Percentiles rank a stretch among this genome's conserved stretches.
phyloP scores from a whole-genome alignment of 1,140 invertebrate species.

The Drosophila sproati region DNA sequence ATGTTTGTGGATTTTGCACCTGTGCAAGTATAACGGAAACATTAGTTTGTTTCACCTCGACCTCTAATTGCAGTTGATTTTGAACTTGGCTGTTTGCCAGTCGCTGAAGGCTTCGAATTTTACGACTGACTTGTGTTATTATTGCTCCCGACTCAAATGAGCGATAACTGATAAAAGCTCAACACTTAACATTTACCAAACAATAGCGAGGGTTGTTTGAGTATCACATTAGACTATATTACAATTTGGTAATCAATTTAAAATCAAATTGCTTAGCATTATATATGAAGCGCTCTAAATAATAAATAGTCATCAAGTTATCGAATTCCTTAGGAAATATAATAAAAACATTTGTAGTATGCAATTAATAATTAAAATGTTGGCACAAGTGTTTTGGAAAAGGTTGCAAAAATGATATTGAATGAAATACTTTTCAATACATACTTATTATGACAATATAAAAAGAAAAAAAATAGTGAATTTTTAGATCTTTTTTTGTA shows the following conservation, averaged over 20 bases:
- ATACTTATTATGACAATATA: background rate
- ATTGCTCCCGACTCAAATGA: slow-evolving; percentile 5
- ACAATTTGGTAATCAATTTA: no score
- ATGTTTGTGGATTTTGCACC: slow-evolving; percentile 37
- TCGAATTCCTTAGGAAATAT: no score
- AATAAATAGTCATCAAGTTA: no score
- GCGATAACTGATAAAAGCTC: slow-evolving; percentile 35
- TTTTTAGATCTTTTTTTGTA: no score
- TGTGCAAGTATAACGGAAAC: slow-evolving; percentile 54
- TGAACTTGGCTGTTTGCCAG: slow-evolving; percentile 59
- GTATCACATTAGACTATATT: no score
- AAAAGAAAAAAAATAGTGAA: background rate
- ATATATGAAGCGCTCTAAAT: no score
- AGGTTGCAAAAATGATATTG: background rate
- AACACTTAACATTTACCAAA: slow-evolving; percentile 24
- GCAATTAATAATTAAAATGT: background rate
- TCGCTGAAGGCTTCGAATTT: slow-evolving; percentile 19
- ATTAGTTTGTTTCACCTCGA: slow-evolving; percentile 26
- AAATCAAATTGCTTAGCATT: no score
- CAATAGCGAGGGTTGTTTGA: slow-evolving; percentile 19
- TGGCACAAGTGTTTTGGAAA: background rate
- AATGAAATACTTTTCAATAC: background rate
- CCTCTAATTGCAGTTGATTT: slow-evolving; percentile 49
- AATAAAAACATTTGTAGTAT: no score
- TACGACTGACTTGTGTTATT: slow-evolving; percentile 4